phyloP scores from a whole-genome alignment of 2,113 vertebrate species.

The Sclerurus mexicanus region DNA sequence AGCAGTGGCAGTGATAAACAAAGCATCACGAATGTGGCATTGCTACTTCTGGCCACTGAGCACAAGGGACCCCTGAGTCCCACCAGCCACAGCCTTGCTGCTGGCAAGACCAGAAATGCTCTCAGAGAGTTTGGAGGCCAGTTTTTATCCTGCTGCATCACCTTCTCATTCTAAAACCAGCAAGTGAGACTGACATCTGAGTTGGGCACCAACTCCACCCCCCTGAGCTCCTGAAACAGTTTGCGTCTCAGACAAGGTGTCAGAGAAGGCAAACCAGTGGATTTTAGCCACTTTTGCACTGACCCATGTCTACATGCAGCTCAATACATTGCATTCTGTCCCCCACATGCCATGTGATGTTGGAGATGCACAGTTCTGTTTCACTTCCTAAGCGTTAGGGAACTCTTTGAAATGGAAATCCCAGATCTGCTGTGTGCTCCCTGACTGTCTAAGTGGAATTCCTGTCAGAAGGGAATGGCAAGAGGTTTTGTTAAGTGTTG shows the following conservation, averaged over 20 bases:
- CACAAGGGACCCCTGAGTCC: not conserved
- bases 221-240: not conserved
- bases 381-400: not conserved
- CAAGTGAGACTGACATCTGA: no score
- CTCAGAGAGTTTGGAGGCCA: no score
- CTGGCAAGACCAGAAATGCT: not conserved
- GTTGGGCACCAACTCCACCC: accelerated
- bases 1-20: not conserved
- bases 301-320: accelerated
- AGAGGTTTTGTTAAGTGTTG: not conserved
- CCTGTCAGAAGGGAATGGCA: not conserved
- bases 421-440: not conserved
- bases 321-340: not conserved
- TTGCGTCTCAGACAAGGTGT: not conserved
- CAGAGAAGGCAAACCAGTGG: not conserved
- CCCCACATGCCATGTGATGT: not conserved
- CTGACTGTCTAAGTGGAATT: not conserved
- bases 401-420: not conserved
- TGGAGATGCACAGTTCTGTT: not conserved
- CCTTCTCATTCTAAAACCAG: not conserved
- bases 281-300: not conserved
- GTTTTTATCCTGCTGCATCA: not conserved
- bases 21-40: accelerated
- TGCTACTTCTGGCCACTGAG: not conserved
- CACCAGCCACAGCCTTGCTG: not conserved